Evolutionary conservation across 35 echinoderm and acorn worm genomes (phyloP), one percentile per base, ranked within the genome.

Genomic region (Stichopus chloronotus): DNA sequence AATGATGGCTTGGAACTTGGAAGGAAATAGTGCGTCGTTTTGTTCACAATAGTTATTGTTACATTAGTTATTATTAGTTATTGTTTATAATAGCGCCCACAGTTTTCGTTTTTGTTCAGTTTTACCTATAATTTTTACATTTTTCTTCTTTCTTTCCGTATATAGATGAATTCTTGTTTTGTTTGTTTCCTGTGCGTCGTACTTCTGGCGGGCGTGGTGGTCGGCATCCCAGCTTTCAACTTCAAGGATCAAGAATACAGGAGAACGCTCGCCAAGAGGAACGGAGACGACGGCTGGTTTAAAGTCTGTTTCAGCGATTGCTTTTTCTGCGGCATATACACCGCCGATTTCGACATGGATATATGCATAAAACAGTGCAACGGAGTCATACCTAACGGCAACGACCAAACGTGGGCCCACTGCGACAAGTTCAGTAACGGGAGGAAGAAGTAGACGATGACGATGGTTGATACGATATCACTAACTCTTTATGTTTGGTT

Each of bases 141-240:
- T 43, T 43, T 43, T 43, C 7, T 55, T 82, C 17, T 55, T 19
- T 58, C 17, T 58, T 84, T 8, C 13, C 12, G 0, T 1, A 9
- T 85, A 58, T 58, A 85, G 82, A 85, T 85, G 82, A 85, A 85
- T 85, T 22, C 82, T 53, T 85, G 56, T 58, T 56, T 85, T 8
- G 55, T 58, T 5, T 85, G 82, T 58, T 20, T 85, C 55, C 19
- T 85, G 56, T 58, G 82, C 24, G 57, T 19, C 10, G 24, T 85
- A 7, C 82, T 85, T 58, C 82, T 85, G 5, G 82, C 82, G 17
- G 82, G 82, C 56, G 82, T 85, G 57, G 82, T 85, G 25, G 13
- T 85, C 58, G 82, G 82, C 10, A 58, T 20, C 54, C 82, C 82
- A 20, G 52, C 82, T 23, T 85, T 85, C 20, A 56, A 85, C 82